Conservation (phyloP, 1,140 invertebrate genomes). For the Orius insidiosus region DNA sequence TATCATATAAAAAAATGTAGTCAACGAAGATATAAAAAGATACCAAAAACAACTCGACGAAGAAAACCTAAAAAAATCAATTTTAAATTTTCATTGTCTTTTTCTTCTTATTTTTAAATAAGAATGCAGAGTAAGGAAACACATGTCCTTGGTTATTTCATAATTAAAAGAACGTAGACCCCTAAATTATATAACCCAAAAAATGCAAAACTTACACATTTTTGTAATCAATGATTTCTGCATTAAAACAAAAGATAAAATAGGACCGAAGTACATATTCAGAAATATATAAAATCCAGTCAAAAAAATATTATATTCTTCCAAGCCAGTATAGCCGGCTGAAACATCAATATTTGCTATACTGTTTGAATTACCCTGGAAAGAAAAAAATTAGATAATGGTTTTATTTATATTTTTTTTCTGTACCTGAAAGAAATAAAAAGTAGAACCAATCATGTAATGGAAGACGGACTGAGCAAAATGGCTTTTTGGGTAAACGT, state of each 20-base stretch:
- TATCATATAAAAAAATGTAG: constrained; percentile 35
- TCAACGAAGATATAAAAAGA: constrained; percentile 17
- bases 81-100: too few relatives aligned
- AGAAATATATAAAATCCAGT: constrained; percentile 53
- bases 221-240: too few relatives aligned
- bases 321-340: constrained; percentile 71
- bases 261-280: constrained; percentile 46
- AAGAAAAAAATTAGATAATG: constrained; percentile 16
- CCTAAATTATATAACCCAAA: too few relatives aligned
- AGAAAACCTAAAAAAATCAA: too few relatives aligned
- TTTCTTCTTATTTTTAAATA: too few relatives aligned
- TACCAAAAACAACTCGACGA: too few relatives aligned
- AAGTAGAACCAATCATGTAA: constrained; percentile 47
- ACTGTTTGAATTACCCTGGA: constrained; percentile 75
- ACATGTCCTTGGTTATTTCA: too few relatives aligned
- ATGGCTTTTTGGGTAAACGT: background rate
- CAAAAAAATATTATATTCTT: constrained; percentile 45
- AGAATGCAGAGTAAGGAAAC: too few relatives aligned
- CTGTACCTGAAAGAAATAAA: constrained; percentile 67
- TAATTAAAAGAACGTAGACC: too few relatives aligned
- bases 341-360: constrained; percentile 76
- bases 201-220: too few relatives aligned
- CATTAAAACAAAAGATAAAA: constrained; percentile 30
- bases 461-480: constrained; percentile 21
- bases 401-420: constrained; percentile 7